Evolutionary conservation across 2,113 vertebrate species (phyloP), one percentile per base, ranked within the genome.

Genomic region (Gasterosteus nipponicus): DNA sequence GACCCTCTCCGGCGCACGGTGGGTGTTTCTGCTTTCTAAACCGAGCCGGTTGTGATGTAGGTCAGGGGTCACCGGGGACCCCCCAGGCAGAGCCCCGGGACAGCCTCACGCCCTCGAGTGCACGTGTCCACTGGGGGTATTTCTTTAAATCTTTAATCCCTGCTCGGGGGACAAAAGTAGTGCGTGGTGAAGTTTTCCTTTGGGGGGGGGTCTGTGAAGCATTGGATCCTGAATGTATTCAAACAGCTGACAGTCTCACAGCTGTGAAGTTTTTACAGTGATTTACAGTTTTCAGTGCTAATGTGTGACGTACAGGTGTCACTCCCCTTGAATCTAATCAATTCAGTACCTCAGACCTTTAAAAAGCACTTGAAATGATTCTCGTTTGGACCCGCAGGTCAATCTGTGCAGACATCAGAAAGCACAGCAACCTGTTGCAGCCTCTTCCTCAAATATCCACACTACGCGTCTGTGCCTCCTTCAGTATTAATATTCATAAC

Each of bases 1-100:
- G 71, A 78, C 82, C 90, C 77, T 56, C 8, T 5, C 87, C 18
- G 80, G 83, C 84, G 16, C 80, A 94, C 89, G 96, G 96, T 96
- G 68, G 87, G 95, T 92, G 63, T 78, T 78, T 82, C 31, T 81
- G 16, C 1, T 53, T 2, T 69, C 16, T 71, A 5, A 10, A 53
- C 65, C 33, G 22, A 47, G 39, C 5, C 67, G 63, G 62, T 80
- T 84, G 70, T 65, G 67, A 76, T 75, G 73, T 85, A 49, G 85
- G 86, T 88, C 89, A 83, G 69, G 61, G 58, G 51, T 69, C 71
- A 29, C 58, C 49, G 18, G 72, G 7, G n/a, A 76, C 70, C 78
- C 60, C 69, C 68, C 35, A 38, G 35, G 59, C 35, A 58, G 54
- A 35, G n/a, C 63, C 61, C 44, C 46, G 1, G 39, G 2, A 44